These are phyloP conservation scores for Argyrosomus japonicus DNA, from an alignment of 2,113 vertebrate species.

Conservation along the genomic window DNA sequence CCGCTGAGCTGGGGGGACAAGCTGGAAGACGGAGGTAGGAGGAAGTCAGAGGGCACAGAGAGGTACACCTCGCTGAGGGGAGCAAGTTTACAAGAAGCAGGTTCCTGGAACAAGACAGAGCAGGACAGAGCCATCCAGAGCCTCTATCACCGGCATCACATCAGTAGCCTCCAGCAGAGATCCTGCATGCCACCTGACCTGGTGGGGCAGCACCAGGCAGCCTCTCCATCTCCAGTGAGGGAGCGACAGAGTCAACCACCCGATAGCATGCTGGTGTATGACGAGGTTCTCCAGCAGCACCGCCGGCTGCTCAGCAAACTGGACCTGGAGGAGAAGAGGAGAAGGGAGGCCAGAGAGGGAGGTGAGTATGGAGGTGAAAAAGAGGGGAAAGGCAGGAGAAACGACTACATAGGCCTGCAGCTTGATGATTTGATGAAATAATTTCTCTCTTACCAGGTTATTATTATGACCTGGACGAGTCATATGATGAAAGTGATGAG, in stretches of 20 bases:
- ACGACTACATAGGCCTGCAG: neutral
- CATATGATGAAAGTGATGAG: conserved; percentile 96
- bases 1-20: conserved; percentile 80
- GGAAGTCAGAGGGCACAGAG: conserved; percentile 83
- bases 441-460: conserved; percentile 85
- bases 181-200: conserved; percentile 73
- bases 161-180: conserved; percentile 84
- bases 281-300: conserved; percentile 93
- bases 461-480: conserved; percentile 96
- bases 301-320: conserved; percentile 94
- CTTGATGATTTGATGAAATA: conserved; percentile 19
- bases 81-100: conserved; percentile 77
- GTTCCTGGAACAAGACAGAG: conserved; percentile 87
- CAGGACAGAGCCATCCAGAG: conserved; percentile 89
- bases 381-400: neutral
- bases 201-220: conserved; percentile 21
- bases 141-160: conserved; percentile 66
- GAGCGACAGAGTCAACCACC: conserved; percentile 80
- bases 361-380: conserved; percentile 79
- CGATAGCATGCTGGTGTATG: conserved; percentile 85
- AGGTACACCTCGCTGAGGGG: conserved; percentile 85
- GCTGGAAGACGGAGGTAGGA: conserved; percentile 84
- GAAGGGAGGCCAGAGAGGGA: conserved; percentile 93
- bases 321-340: conserved; percentile 93
- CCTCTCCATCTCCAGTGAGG: conserved; percentile 54